A percentile compares a stretch with the other conserved stretches of the same genome.
phyloP scores from a whole-genome alignment of 2,797 vertebrate genomes.

The Argya squamiceps region DNA sequence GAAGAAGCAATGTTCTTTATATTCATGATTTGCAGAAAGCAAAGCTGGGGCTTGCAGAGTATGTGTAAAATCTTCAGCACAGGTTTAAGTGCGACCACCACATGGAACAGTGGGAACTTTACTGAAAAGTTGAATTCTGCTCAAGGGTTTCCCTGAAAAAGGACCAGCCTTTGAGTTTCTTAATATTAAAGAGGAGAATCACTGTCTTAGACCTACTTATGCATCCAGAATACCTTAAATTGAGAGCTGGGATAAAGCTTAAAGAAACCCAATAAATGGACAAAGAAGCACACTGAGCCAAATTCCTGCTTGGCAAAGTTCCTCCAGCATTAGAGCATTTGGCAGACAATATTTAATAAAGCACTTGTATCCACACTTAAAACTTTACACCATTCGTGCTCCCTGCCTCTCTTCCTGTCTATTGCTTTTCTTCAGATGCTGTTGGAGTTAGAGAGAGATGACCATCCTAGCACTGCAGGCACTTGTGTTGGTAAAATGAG shows the following conservation, averaged over 20 bases:
- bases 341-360: neutral
- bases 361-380: neutral
- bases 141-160: neutral
- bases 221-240: neutral
- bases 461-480: neutral
- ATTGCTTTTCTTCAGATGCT: neutral
- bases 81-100: no score
- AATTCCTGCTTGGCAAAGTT: constrained; percentile 26
- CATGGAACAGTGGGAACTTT: neutral
- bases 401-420: neutral
- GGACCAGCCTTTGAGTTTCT: neutral
- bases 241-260: neutral
- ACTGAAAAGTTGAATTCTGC: neutral
- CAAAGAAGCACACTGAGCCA: neutral
- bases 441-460: neutral
- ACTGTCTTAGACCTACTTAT: neutral
- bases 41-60: neutral
- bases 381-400: neutral
- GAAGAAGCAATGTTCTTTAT: neutral
- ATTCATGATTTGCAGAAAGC: neutral
- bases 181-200: neutral
- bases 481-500: neutral
- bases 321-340: neutral
- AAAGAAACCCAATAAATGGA: neutral
- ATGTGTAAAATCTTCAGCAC: neutral